Base-by-base conservation (phyloP, 2,113 vertebrate species). In the Paracanthobrama guichenoti region DNA sequence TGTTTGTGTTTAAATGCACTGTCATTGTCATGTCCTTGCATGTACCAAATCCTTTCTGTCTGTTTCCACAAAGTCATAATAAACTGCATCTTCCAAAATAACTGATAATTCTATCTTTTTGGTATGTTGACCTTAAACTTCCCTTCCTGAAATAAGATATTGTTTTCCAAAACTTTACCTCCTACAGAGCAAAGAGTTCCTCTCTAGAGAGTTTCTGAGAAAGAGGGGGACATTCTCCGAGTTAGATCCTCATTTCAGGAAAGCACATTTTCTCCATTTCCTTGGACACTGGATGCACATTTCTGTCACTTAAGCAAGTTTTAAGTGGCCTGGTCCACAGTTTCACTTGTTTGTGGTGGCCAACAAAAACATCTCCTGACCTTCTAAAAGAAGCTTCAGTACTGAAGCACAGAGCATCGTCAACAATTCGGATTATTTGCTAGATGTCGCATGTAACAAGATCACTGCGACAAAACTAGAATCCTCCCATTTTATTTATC, bases 121-220 rank as follows among this genome's bases (percentile, higher is more conserved):
- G 48, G 50, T 24, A 71, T 73, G 77, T 73, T 22, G 44, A 62
- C 48, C 48, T n/a, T 82, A 22, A 22, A 57, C 80, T 69, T 57
- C 6, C 50, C 80, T 82, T 82, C 31, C 66, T 82, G 80, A 57
- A 82, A 82, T 39, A 10, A 24, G 64, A 82, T 22, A 71, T 31
- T 71, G 48, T 82, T 64, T 67, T 57, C 66, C 80, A 24, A n/a
- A 82, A 72, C 80, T 71, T 82, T 71, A 71, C 80, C 80, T 69
- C 80, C 80, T 42, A 57, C 66, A 39, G 66, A 71, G 80, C 12
- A 2, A 26, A 79, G 35, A 16, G 39, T 28, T 48, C n/a, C 44
- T 80, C 62, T n/a, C 46, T 9, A 72, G 57, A 80, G 35, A 46
- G 16, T 60, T 71, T 84, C 62, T 53, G 53, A 72, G 85, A 79